phyloP scores from a whole-genome alignment of 2,113 vertebrate genomes.

The Nipponia nippon region DNA sequence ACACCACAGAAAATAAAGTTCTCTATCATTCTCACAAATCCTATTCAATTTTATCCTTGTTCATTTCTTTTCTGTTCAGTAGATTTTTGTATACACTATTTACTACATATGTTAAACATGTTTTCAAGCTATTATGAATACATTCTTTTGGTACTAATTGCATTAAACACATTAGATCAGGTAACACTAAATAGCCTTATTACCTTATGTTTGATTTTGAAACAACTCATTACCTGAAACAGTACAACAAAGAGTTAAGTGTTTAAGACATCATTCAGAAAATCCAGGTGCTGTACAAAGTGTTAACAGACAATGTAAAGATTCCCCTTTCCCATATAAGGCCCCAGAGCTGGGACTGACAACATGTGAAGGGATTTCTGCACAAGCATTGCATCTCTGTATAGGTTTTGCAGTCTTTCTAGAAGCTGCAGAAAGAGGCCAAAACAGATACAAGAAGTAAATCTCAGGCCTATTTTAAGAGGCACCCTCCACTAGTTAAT shows the following conservation, averaged over 20 bases:
- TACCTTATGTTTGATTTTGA: neutral
- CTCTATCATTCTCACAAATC: neutral
- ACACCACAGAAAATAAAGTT: neutral
- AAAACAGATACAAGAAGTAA: neutral
- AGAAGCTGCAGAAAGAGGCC: neutral
- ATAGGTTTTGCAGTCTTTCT: neutral
- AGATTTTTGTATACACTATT: neutral
- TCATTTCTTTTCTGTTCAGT: neutral
- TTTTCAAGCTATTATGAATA: neutral
- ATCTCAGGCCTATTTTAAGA: neutral
- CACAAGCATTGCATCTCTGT: accelerated
- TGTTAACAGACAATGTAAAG: neutral
- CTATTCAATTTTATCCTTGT: neutral
- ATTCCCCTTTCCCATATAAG: neutral
- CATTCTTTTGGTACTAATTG: neutral
- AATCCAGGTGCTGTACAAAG: neutral
- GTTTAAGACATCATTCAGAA: neutral
- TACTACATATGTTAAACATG: neutral
- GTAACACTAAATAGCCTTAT: neutral
- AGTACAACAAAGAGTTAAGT: neutral
- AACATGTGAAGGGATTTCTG: neutral
- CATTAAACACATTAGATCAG: neutral
- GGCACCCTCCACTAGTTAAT: neutral
- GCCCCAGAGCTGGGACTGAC: neutral
- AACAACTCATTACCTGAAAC: neutral